Evolutionary conservation across 1,140 invertebrate species (phyloP).

Genomic region (Steinernema khuongi): DNA sequence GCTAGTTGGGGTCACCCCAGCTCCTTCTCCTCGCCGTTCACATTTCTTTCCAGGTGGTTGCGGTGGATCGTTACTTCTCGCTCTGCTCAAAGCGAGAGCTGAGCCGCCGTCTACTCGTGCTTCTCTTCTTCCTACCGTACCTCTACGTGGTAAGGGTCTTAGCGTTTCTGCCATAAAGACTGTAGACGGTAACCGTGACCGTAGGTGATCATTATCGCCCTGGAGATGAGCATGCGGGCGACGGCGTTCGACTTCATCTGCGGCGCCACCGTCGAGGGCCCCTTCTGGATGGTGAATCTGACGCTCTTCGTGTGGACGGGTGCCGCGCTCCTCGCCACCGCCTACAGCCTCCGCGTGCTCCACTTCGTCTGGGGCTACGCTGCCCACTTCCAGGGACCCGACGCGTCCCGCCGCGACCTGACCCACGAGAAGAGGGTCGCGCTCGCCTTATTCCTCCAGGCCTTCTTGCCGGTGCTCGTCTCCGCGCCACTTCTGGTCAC

Average conservation of each 20-base stretch:
- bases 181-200: too few species aligned
- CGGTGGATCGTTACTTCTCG: neutral
- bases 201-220: neutral
- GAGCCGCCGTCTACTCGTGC: neutral
- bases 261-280: neutral
- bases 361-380: neutral
- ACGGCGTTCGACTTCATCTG: neutral
- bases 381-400: neutral
- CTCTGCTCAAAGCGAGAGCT: neutral
- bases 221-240: neutral
- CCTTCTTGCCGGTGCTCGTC: neutral
- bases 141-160: too few species aligned
- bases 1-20: too few species aligned
- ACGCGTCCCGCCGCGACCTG: neutral
- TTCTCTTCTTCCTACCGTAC: neutral
- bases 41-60: too few species aligned
- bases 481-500: neutral
- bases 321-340: neutral
- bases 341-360: neutral
- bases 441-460: neutral
- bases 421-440: neutral
- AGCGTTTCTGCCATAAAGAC: too few species aligned
- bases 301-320: neutral
- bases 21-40: too few species aligned
- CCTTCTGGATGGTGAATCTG: neutral